Evolutionary conservation across 2,888 invertebrate genomes (phyloP).

Genomic region (Baccha elongata): DNA sequence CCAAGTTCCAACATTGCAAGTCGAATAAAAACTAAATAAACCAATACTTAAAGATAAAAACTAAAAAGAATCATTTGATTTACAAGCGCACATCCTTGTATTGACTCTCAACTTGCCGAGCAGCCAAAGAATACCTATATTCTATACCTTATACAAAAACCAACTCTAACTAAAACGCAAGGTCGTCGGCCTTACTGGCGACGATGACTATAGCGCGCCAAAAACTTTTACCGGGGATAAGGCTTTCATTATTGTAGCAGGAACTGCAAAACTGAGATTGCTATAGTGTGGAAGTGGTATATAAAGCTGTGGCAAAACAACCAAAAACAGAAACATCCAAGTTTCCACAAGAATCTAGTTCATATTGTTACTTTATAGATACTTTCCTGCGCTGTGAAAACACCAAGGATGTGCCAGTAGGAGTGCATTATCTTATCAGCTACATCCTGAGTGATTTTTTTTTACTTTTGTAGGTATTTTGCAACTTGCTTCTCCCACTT

Average conservation of each 20-base stretch:
- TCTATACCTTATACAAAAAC: not conserved
- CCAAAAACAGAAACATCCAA: slow-evolving; percentile 63
- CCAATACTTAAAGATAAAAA: slow-evolving; percentile 61
- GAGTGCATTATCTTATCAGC: slow-evolving; percentile 73
- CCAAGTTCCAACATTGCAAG: slow-evolving; percentile 67
- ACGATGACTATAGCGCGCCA: slow-evolving; percentile 52
- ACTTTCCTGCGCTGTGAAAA: slow-evolving; percentile 49
- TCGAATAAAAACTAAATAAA: slow-evolving; percentile 71
- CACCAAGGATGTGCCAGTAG: slow-evolving; percentile 67
- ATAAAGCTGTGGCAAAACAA: slow-evolving; percentile 28
- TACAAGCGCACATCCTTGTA: slow-evolving; percentile 72
- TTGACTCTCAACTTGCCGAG: slow-evolving; percentile 61
- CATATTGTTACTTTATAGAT: slow-evolving; percentile 70
- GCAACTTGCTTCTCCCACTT: not conserved
- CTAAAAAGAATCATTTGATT: slow-evolving; percentile 61
- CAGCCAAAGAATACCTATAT: slow-evolving; percentile 11
- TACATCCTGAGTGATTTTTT: slow-evolving; percentile 66
- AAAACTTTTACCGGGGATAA: slow-evolving; percentile 67
- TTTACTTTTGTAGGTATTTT: slow-evolving; percentile 11
- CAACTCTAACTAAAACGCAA: slow-evolving; percentile 34
- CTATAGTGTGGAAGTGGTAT: slow-evolving; percentile 18
- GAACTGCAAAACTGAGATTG: slow-evolving; percentile 56
- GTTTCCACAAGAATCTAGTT: slow-evolving; percentile 52
- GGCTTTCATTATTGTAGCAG: slow-evolving; percentile 43
- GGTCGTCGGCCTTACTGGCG: slow-evolving; percentile 68